Base-by-base conservation (phyloP, 2,888 invertebrate genomes). In the Lysandra bellargus region DNA sequence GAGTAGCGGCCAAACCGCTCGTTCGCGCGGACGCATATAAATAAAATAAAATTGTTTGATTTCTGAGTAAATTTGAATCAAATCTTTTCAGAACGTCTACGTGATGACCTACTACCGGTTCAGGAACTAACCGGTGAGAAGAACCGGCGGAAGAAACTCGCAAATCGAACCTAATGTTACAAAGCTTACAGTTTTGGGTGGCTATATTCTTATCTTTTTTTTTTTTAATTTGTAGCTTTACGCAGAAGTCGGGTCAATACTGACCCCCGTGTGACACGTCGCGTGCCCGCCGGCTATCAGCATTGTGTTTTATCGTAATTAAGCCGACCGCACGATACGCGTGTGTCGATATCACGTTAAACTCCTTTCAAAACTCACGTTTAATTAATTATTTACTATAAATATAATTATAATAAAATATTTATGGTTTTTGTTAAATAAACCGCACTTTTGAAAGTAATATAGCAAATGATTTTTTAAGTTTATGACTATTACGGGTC, bases 311-410 rank as follows among this genome's bases (percentile, higher is more conserved):
- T 30, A 64, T 33, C 64, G 64, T 30, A 64, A 64, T 64, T 64
- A 64, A 64, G 64, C 64, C 64, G 4, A 30, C 30, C 12, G 30
- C 64, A 64, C 64, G 64, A 64, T 30, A 64, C 64, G 64, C 64
- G 64, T 64, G 64, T 12, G 64, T 64, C 64, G 64, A 64, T 64
- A 30, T 64, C 64, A 64, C 64, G 4, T 64, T 64, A 64, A 64
- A 64, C 64, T 64, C 64, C 30, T 64, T 64, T 64, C 64, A 64
- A 64, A 64, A 64, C 30, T 64, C 30, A 64, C 30, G 12, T 64
- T 30, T 30, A 12, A 30, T 64, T 33, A 23, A 30, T 30, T 49
- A 49, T 49, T 49, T 49, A 49, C 49, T 49, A 49, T 1, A 49
- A 49, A 49, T 49, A 7, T 23, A 30, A 61, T 23, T 7, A 4